Conservation (phyloP, 2,888 invertebrate genomes). For the Hyppa rectilinea region DNA sequence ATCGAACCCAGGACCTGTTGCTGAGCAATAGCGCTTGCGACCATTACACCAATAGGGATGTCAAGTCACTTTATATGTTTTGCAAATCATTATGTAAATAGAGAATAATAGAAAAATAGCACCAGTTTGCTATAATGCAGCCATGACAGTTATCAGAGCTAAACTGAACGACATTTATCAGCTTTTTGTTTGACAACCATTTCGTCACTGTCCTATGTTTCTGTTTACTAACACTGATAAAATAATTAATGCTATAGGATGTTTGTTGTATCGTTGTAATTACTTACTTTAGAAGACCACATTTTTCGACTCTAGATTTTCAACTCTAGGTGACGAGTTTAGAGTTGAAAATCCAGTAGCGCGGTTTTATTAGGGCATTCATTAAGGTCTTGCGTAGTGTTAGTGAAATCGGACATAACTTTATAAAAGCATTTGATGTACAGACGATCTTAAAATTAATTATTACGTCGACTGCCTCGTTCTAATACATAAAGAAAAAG, state of each 20-base stretch:
- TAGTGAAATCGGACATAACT: too few relatives aligned
- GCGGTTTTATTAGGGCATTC: too few relatives aligned
- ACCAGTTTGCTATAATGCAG: not conserved
- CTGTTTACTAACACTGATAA: conserved; percentile 31
- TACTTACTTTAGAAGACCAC: too few relatives aligned
- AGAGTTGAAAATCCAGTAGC: too few relatives aligned
- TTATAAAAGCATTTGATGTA: too few relatives aligned
- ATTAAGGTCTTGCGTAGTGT: too few relatives aligned
- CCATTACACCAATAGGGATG: too few relatives aligned
- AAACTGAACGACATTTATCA: conserved; percentile 31
- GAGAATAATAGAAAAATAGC: not conserved
- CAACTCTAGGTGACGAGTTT: too few relatives aligned
- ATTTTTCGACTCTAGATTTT: too few relatives aligned
- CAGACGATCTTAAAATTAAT: too few relatives aligned
- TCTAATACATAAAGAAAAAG: too few relatives aligned
- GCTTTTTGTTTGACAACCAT: conserved; percentile 31
- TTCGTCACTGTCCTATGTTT: conserved; percentile 4
- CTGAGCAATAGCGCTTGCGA: not conserved
- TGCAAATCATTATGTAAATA: not conserved
- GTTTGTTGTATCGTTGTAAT: not conserved
- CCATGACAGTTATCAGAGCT: not conserved
- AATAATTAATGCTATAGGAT: not conserved
- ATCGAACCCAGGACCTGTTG: not conserved
- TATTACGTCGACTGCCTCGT: too few relatives aligned
- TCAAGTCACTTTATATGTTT: not conserved